Conservation (phyloP, 2,113 vertebrate species). For the Heteronetta atricapilla region DNA sequence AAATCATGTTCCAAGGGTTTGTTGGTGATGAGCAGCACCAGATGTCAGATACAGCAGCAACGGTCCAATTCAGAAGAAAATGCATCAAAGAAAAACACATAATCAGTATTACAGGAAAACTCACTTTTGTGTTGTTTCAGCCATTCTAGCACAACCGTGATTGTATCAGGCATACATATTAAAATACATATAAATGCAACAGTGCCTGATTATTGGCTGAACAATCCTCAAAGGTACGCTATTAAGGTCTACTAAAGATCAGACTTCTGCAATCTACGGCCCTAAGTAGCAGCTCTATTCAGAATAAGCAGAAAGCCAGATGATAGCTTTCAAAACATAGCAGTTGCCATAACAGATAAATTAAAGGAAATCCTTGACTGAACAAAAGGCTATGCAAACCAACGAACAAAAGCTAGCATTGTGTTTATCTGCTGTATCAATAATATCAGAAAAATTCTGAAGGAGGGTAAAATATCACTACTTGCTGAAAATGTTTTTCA, state of each 20-base stretch:
- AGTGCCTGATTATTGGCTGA: background rate
- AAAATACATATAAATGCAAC: background rate
- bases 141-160: background rate
- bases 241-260: background rate
- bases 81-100: constrained; percentile 90
- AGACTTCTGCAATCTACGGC: background rate
- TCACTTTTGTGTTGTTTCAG: background rate
- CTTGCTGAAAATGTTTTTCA: background rate
- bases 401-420: background rate
- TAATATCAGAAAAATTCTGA: background rate
- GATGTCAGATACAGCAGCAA: constrained; percentile 86
- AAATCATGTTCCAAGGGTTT: constrained; percentile 78
- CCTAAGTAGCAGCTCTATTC: background rate
- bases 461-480: background rate
- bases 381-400: background rate
- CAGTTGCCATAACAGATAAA: background rate
- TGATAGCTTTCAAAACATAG: background rate
- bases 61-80: constrained; percentile 87
- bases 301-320: background rate
- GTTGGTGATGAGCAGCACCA: constrained; percentile 81
- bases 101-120: constrained; percentile 95
- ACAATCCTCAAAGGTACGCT: background rate
- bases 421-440: background rate
- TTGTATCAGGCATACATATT: background rate
- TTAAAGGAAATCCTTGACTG: background rate